Evolutionary conservation across 2,113 vertebrate species (phyloP), one percentile per base, ranked within the genome.

Genomic region (Dasypus novemcinctus): DNA sequence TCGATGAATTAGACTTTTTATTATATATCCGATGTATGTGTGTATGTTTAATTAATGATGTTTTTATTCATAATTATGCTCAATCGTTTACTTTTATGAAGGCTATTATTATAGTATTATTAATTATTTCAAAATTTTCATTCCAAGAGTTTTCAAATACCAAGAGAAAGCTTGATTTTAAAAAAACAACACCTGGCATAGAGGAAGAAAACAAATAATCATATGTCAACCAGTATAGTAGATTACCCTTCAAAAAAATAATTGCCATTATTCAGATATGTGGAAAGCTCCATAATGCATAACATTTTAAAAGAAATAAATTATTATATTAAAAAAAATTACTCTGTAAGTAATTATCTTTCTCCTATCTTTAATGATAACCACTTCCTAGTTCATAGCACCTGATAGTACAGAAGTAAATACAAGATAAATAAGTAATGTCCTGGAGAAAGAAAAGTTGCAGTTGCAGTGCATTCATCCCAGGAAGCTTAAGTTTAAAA

Each of bases 41-140:
- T 66, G 46, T 20, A 41, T 59, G 0, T 68, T 72, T 36, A 12
- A 25, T n/a, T 21, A 11, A 49, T 21, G 4, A 74, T 41, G 0
- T 33, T 90, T 85, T 0, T 52, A 52, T 31, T 81, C 12, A 80
- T 64, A 63, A 49, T 36, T 29, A 68, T 49, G 5, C 3, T 63
- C 15, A 90, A 43, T 69, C 76, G 9, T 61, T 94, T 81, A 74
- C 8, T 74, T 85, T 66, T 76, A 66, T 72, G 92, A n/a, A 14
- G 63, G 23, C 38, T 66, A 57, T 57, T 75, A 25, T 57, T 75
- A 25, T 18, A 96, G 12, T 12, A 81, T 76, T 81, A 38, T 94
- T 38, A 87, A 54, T 71, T 57, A 38, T 0, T 41, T 71, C 68
- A 94, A 11, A 0, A 5, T 79, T 92, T 75, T 54, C 6, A 8